phyloP scores from a whole-genome alignment of 2,113 vertebrate genomes.

The Thunnus thynnus region DNA sequence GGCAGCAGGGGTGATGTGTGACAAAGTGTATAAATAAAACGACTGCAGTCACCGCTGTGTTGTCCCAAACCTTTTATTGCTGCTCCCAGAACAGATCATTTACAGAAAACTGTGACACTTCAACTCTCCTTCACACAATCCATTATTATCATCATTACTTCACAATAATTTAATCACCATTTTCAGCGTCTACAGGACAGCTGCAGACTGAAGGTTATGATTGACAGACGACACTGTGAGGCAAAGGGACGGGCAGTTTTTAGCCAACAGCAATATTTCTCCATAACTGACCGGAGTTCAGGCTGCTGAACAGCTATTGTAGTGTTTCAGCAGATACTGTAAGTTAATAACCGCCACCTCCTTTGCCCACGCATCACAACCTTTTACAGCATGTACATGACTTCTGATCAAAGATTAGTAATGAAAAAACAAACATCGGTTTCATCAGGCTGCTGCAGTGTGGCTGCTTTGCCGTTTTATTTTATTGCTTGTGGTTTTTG shows the following conservation, averaged over 20 bases:
- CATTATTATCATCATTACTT: slow-evolving; percentile 50
- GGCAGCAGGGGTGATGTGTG: too few species aligned
- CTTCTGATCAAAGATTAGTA: slow-evolving; percentile 43
- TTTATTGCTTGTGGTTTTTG: slow-evolving; percentile 58
- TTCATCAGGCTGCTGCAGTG: slow-evolving; percentile 8
- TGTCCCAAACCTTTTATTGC: slow-evolving; percentile 84
- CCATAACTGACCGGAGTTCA: not conserved
- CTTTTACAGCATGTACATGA: slow-evolving; percentile 19
- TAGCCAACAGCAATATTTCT: not conserved
- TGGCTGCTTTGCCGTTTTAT: slow-evolving; percentile 3
- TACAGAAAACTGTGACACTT: slow-evolving; percentile 71
- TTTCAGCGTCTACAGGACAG: slow-evolving; percentile 54
- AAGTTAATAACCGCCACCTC: not conserved
- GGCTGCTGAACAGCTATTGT: too few species aligned
- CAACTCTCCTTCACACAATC: slow-evolving; percentile 46
- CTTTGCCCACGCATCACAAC: not conserved
- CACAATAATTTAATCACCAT: slow-evolving; percentile 77
- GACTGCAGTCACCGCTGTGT: slow-evolving; percentile 20
- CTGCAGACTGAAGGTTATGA: slow-evolving; percentile 55
- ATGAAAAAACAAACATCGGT: slow-evolving; percentile 1
- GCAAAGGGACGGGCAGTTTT: slow-evolving; percentile 20
- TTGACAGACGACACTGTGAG: slow-evolving; percentile 20
- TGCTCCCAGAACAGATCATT: slow-evolving; percentile 76
- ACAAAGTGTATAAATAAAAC: not conserved
- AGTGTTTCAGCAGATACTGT: not conserved